Evolutionary conservation across 2,888 invertebrate species (phyloP), one percentile per base, ranked within the genome.

Genomic region (Eulithis testata): DNA sequence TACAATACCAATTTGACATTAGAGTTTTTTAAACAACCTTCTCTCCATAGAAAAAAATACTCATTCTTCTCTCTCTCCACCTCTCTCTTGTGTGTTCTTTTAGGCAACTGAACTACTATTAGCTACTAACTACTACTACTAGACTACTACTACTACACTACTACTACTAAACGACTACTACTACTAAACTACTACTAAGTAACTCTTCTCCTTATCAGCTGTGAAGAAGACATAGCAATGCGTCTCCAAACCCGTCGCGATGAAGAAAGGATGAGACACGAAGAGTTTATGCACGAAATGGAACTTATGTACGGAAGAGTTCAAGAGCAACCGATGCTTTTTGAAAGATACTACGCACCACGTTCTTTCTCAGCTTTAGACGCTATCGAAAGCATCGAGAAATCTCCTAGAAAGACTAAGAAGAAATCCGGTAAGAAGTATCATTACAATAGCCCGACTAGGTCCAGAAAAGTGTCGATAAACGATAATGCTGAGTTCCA

Each of bases 221-320:
- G 95, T 67, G 95, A 95, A 78, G 95, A 95, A 82, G 96, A 96
- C 77, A 93, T 96, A 60, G 95, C 95, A 12, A 94, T 95, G 89
- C 90, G 96, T 50, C 88, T 95, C 9, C 95, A 95, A 76, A 93
- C 95, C 49, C 90, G 96, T 9, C 94, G 95, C 36, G 95, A 95
- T 58, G 96, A 96, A 81, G 96, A 96, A 65, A 90, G 94, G 73
- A 93, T 96, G 81, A 91, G 95, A 67, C 94, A 94, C 14, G 95
- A 96, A 77, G 95, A 95, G 78, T 95, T 95, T 76, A 93, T 94
- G 1, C 93, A 95, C 68, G 94, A 95, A 76, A 96, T 96, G 96
- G 95, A 96, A 78, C 82, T 95, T 71, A 96, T 96, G 96, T 89
- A 95, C 70, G 95, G 95, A 27, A 91, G 96, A 71, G 96, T 96